A percentile compares a stretch with the other conserved stretches of the same genome.
Conservation (phyloP, 2,888 invertebrate genomes). For the Papilio protenor region DNA sequence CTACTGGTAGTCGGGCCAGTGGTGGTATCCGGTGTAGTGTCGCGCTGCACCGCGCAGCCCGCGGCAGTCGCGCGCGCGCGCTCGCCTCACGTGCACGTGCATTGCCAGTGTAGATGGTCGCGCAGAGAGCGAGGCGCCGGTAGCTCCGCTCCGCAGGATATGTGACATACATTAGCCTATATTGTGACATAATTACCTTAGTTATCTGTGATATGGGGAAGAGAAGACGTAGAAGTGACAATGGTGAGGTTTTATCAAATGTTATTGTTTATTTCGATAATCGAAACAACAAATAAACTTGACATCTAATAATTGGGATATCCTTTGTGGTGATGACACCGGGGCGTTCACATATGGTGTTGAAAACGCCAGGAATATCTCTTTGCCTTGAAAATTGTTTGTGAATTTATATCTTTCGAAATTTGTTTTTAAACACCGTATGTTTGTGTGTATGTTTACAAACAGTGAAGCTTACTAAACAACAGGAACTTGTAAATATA, state of each 20-base stretch:
- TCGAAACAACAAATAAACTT: conserved; percentile 43
- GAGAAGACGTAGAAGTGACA: conserved; percentile 72
- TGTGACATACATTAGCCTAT: not conserved
- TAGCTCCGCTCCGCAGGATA: not conserved
- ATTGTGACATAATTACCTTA: not conserved
- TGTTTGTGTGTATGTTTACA: not conserved
- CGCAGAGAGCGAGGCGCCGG: conserved; percentile 63
- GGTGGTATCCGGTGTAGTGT: no score
- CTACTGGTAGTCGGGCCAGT: not conserved
- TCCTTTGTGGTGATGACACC: not conserved
- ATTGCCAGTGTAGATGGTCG: not conserved
- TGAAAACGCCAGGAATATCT: no score
- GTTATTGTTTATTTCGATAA: not conserved
- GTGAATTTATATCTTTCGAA: not conserved
- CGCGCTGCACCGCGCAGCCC: not conserved
- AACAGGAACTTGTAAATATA: not conserved
- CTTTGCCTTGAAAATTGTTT: no score
- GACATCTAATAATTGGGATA: not conserved
- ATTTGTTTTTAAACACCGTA: not conserved
- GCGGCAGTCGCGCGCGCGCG: conserved; percentile 10
- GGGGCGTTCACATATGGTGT: no score
- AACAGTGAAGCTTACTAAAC: not conserved
- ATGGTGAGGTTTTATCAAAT: conserved; percentile 32
- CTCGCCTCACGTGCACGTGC: not conserved
- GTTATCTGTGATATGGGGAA: conserved; percentile 28